phyloP scores from a whole-genome alignment of 2,797 vertebrate species.

The Anguilla pacifica region DNA sequence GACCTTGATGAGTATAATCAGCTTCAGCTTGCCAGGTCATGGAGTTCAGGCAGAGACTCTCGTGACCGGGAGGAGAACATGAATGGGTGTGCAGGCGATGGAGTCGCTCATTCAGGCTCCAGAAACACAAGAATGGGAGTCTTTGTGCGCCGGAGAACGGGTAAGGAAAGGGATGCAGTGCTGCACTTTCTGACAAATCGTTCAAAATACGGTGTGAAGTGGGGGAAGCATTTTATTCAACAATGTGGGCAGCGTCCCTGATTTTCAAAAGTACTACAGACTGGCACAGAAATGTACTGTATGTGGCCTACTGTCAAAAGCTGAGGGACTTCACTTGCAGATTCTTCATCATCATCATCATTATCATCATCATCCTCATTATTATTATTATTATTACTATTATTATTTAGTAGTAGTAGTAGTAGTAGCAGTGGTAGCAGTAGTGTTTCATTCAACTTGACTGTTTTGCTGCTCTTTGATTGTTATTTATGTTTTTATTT shows the following conservation, averaged over 20 bases:
- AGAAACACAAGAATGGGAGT: background rate
- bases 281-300: background rate
- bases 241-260: background rate
- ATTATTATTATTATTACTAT: background rate
- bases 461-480: background rate
- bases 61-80: background rate
- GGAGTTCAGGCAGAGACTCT: too few species aligned
- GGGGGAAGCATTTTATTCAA: background rate
- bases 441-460: too few species aligned
- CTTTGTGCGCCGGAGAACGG: background rate
- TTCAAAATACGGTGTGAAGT: background rate
- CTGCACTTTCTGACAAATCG: background rate
- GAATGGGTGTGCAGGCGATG: background rate
- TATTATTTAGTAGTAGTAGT: too few species aligned
- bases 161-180: background rate
- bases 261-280: too few species aligned
- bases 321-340: background rate
- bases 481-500: background rate
- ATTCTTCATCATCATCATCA: background rate
- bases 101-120: background rate
- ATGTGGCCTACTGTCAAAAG: background rate
- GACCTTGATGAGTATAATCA: too few species aligned
- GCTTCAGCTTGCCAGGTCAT: too few species aligned
- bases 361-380: background rate
- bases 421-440: too few species aligned